Conservation (phyloP, 2,113 vertebrate species). For the Saguinus imperator region DNA sequence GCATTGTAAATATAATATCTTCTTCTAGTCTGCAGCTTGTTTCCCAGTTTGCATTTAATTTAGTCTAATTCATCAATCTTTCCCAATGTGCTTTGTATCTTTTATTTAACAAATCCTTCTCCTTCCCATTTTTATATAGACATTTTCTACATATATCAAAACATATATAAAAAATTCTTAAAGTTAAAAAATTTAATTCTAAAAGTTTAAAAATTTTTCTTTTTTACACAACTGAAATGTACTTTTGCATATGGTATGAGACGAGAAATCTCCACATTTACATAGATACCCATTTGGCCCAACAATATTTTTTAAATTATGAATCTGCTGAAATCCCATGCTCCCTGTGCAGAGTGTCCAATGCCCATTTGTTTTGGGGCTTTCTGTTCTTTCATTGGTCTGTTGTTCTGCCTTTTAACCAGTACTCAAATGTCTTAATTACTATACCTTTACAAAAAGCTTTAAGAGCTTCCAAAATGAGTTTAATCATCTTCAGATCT, state of each 20-base stretch:
- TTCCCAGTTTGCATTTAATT: neutral
- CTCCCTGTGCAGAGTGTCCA: neutral
- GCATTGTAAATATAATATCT: neutral
- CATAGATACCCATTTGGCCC: neutral
- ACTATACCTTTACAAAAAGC: neutral
- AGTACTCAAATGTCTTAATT: neutral
- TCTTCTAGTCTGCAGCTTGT: neutral
- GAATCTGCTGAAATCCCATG: neutral
- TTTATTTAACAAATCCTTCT: constrained; percentile 13
- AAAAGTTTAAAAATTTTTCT: neutral
- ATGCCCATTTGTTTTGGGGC: neutral
- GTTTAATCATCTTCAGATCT: neutral
- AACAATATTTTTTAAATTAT: neutral
- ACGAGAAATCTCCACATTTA: neutral
- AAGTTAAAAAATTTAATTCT: constrained; percentile 8
- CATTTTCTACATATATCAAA: constrained; percentile 13
- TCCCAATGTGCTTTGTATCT: neutral
- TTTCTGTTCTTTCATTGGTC: neutral
- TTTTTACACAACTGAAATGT: neutral
- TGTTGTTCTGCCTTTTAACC: constrained; percentile 6
- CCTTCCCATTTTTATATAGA: neutral
- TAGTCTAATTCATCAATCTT: neutral
- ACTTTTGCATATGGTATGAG: neutral
- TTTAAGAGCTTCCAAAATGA: neutral
- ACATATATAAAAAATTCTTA: neutral